phyloP scores from a whole-genome alignment of 2,113 vertebrate genomes.

The Micronisus gabar region DNA sequence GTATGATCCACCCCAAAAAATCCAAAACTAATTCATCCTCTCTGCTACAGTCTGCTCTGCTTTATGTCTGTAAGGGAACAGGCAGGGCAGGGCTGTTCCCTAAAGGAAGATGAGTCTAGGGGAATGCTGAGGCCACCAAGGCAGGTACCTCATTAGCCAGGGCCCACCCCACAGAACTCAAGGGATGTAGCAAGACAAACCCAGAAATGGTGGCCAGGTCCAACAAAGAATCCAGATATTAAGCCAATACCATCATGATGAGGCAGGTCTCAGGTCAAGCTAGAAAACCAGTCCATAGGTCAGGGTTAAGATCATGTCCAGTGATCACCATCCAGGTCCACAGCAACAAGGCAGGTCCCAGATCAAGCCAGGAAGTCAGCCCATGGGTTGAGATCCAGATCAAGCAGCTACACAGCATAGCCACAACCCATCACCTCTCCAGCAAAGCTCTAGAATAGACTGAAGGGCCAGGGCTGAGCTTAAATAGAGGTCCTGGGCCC shows the following conservation, averaged over 20 bases:
- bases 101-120: background rate
- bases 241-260: background rate
- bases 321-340: background rate
- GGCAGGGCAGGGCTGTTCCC: background rate
- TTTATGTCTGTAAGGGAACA: background rate
- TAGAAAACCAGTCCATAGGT: background rate
- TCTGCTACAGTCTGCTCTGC: background rate
- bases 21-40: background rate
- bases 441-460: accelerated
- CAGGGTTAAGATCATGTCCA: background rate
- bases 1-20: background rate
- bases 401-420: accelerated
- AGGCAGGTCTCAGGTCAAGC: background rate
- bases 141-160: background rate
- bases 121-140: background rate
- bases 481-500: background rate
- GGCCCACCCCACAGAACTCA: background rate
- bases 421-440: accelerated
- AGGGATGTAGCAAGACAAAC: background rate
- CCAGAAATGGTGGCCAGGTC: background rate
- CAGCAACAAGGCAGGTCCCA: background rate
- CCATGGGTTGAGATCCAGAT: accelerated
- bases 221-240: background rate
- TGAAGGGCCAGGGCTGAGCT: accelerated
- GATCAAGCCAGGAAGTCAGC: background rate